These are phyloP conservation scores for Ptychadena robeensis DNA, from an alignment of 2,797 vertebrate species.

Conservation along the genomic window DNA sequence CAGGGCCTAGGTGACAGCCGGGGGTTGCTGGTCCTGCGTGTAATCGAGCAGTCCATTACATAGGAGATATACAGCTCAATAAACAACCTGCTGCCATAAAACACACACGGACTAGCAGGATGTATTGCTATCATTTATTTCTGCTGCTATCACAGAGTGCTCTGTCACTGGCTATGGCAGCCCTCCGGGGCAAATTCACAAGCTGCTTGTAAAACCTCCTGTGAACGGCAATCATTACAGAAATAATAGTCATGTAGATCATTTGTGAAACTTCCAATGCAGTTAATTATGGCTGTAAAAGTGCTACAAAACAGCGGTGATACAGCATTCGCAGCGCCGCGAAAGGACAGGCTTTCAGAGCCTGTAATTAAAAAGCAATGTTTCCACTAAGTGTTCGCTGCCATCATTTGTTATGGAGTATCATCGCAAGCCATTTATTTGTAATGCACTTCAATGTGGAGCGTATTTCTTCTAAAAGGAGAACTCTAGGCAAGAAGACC, in stretches of 20 bases:
- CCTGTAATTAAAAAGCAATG: slow-evolving; percentile 40
- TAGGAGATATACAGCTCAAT: neutral
- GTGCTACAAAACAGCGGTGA: slow-evolving; percentile 31
- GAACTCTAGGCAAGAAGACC: neutral
- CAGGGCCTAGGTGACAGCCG: slow-evolving; percentile 12
- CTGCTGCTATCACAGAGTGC: neutral
- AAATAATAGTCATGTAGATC: slow-evolving; percentile 48
- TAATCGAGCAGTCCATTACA: neutral
- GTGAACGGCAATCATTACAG: slow-evolving; percentile 37
- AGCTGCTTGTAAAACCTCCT: slow-evolving; percentile 44
- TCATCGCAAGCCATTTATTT: neutral
- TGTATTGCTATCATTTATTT: neutral
- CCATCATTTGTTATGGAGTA: slow-evolving; percentile 32
- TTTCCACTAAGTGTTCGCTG: slow-evolving; percentile 16
- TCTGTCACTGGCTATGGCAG: slow-evolving; percentile 26
- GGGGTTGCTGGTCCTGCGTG: too few species aligned
- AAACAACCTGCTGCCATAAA: neutral
- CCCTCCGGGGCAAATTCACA: slow-evolving; percentile 55
- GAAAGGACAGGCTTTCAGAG: neutral
- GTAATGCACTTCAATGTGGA: neutral
- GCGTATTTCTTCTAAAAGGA: neutral
- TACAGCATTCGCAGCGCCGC: slow-evolving; percentile 38
- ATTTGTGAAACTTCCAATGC: slow-evolving; percentile 49
- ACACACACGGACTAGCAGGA: neutral
- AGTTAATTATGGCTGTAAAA: slow-evolving; percentile 54